Percentiles rank a stretch among this genome's conserved stretches.
Evolutionary conservation across 2,888 invertebrate genomes (phyloP).

Genomic region (Crematogaster levior): DNA sequence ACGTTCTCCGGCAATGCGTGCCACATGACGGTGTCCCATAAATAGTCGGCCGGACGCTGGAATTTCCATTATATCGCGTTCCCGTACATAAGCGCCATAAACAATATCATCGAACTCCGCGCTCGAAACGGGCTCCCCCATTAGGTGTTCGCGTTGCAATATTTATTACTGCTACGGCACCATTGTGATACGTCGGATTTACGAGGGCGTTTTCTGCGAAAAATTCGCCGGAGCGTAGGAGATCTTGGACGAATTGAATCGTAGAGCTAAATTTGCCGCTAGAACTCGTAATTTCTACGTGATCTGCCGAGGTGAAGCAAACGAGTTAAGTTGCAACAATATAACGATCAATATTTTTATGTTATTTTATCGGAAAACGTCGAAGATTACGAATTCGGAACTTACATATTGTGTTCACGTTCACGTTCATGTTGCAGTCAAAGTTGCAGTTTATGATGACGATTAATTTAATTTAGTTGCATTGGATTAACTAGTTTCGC

Average conservation of each 20-base stretch:
- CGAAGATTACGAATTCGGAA: not conserved
- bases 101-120: conserved; percentile 81
- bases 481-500: conserved; percentile 52
- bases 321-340: not conserved
- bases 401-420: not conserved
- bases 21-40: conserved; percentile 78
- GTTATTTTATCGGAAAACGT: not conserved
- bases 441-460: conserved; percentile 18
- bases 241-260: conserved; percentile 32
- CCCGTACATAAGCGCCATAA: conserved; percentile 79
- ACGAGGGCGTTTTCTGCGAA: conserved; percentile 52
- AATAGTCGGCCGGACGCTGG: conserved; percentile 78
- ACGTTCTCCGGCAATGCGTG: conserved; percentile 55
- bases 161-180: conserved; percentile 77
- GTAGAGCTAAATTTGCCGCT: not conserved
- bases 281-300: not conserved
- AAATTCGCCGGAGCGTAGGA: conserved; percentile 47
- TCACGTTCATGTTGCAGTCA: conserved; percentile 13
- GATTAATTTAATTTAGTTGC: conserved; percentile 43
- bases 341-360: not conserved
- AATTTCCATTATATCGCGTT: conserved; percentile 82
- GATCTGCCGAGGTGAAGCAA: not conserved
- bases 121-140: conserved; percentile 74
- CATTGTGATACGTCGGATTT: conserved; percentile 74
- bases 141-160: conserved; percentile 75